phyloP scores from a whole-genome alignment of 2,113 vertebrate genomes.

The Grus americana region DNA sequence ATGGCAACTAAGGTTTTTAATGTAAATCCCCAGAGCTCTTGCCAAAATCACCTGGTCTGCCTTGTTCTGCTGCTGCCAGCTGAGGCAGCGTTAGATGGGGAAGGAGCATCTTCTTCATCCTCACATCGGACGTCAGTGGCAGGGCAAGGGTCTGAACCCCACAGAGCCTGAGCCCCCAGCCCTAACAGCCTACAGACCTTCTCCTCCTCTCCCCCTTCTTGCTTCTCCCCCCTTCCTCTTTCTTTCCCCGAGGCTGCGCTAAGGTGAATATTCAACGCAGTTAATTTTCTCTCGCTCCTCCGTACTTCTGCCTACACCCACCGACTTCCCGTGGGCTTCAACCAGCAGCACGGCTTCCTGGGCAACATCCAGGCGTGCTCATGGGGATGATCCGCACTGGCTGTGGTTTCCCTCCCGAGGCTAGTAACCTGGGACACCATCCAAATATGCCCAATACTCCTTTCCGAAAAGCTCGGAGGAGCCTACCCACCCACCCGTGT shows the following conservation, averaged over 20 bases:
- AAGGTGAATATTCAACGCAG: background rate
- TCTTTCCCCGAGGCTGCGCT: background rate
- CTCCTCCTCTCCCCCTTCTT: background rate
- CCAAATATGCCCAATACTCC: background rate
- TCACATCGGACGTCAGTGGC: rapidly evolving
- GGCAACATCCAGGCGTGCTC: rapidly evolving
- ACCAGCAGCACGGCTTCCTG: background rate
- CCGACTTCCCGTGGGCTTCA: background rate
- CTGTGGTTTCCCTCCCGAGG: background rate
- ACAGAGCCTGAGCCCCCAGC: background rate
- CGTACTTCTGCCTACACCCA: background rate
- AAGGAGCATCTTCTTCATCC: background rate
- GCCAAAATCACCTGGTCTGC: background rate
- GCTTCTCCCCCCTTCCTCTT: background rate
- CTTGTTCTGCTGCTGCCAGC: background rate
- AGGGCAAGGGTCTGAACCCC: background rate
- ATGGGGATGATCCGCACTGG: rapidly evolving
- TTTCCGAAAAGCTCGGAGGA: background rate
- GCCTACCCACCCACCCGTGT: rapidly evolving
- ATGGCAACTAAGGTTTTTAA: background rate
- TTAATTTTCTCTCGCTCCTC: background rate
- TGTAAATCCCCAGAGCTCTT: background rate
- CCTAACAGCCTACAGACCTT: background rate
- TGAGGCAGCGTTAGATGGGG: background rate
- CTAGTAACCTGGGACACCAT: background rate